Percentiles rank a stretch among this genome's conserved stretches.
These are phyloP conservation scores for Garra rufa DNA, from an alignment of 2,113 vertebrate genomes.

Conservation along the genomic window DNA sequence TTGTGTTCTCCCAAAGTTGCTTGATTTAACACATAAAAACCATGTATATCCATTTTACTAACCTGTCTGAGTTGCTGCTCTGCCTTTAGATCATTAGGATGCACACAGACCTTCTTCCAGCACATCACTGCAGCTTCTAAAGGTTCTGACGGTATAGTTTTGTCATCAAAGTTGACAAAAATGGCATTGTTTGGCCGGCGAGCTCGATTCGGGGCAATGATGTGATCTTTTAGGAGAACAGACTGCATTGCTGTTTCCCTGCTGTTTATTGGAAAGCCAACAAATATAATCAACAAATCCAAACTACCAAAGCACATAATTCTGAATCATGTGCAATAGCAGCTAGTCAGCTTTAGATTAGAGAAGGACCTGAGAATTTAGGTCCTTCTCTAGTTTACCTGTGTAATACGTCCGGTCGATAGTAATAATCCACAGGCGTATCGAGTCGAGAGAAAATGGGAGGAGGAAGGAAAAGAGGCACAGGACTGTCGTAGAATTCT, in stretches of 20 bases:
- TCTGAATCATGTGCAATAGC: background rate
- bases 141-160: constrained; percentile 77
- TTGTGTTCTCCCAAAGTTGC: too few species aligned
- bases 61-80: constrained; percentile 80
- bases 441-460: constrained; percentile 96
- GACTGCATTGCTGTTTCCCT: constrained; percentile 80
- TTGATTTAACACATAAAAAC: background rate
- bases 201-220: constrained; percentile 87
- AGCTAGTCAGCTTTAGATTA: background rate
- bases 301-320: background rate
- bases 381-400: constrained; percentile 64
- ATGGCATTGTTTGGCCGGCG: constrained; percentile 92
- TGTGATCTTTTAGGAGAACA: constrained; percentile 78
- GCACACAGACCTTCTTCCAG: constrained; percentile 82
- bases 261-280: background rate
- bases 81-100: constrained; percentile 75
- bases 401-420: constrained; percentile 85
- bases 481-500: constrained; percentile 85
- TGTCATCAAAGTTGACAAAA: constrained; percentile 88
- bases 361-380: background rate
- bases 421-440: constrained; percentile 88
- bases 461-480: constrained; percentile 90
- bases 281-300: background rate
- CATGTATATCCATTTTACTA: background rate
- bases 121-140: constrained; percentile 84